A percentile compares a stretch with the other conserved stretches of the same genome.
These are phyloP conservation scores for Amblyteles armatorius DNA, from an alignment of 2,888 invertebrate species.

Conservation along the genomic window DNA sequence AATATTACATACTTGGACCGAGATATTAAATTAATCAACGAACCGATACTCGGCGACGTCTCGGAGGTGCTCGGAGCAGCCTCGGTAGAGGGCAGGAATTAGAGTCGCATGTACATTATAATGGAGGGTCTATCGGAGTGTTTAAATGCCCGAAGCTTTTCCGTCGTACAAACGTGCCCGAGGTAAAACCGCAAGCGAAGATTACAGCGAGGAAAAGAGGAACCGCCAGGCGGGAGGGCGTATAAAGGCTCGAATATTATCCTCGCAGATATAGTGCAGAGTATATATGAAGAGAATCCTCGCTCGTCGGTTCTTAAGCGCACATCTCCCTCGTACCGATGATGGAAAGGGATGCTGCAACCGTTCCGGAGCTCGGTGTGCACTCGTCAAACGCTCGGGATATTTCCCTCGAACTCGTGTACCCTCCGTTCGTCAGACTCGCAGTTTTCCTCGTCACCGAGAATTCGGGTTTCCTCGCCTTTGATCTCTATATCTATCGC, in stretches of 20 bases:
- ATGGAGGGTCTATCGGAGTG: constrained; percentile 53
- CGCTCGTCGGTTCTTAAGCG: constrained; percentile 35
- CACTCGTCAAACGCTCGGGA: constrained; percentile 63
- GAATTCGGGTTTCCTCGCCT: constrained; percentile 59
- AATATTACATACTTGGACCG: not conserved
- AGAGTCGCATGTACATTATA: not conserved
- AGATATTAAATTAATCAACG: not conserved
- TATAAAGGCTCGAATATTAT: constrained; percentile 46
- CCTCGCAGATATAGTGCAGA: constrained; percentile 29
- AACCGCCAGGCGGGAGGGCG: constrained; percentile 12
- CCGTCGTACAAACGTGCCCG: constrained; percentile 52
- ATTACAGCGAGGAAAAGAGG: constrained; percentile 51
- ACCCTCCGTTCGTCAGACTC: constrained; percentile 21
- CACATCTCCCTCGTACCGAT: constrained; percentile 21
- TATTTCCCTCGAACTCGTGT: constrained; percentile 48
- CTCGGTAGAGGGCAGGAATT: not conserved
- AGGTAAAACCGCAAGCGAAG: constrained; percentile 63
- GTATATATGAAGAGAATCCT: constrained; percentile 54
- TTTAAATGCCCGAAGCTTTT: constrained; percentile 60
- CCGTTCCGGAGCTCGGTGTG: constrained; percentile 19
- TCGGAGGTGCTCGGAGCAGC: not conserved
- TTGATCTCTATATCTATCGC: constrained; percentile 53
- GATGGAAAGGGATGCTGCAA: constrained; percentile 54
- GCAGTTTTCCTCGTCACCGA: constrained; percentile 25
- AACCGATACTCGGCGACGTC: not conserved